These are phyloP conservation scores for Sebastes schlegelii DNA, from an alignment of 2,113 vertebrate species.

Conservation along the genomic window DNA sequence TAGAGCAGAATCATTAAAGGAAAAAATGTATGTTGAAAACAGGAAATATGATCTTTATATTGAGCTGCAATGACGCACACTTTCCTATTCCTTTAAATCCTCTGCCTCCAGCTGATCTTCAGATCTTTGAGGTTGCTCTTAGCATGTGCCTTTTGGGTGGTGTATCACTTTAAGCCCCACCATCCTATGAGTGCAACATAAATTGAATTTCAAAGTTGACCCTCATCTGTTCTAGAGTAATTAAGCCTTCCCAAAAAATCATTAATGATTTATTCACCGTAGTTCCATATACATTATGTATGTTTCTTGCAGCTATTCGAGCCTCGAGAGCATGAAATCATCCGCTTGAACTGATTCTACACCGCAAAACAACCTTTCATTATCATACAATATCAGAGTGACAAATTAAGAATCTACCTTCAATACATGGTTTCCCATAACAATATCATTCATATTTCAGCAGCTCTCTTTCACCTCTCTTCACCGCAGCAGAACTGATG, in stretches of 20 bases:
- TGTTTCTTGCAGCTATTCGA: constrained; percentile 38
- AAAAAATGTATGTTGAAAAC: too few species aligned
- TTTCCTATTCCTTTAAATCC: background rate
- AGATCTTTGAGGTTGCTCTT: background rate
- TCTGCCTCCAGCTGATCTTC: background rate
- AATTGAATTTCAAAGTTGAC: constrained; percentile 55
- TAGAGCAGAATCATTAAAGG: background rate
- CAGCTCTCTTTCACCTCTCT: constrained; percentile 24
- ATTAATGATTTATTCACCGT: constrained; percentile 51
- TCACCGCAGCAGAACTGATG: constrained; percentile 11
- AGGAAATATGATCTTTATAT: too few species aligned
- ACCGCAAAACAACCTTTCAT: constrained; percentile 33
- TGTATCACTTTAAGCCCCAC: constrained; percentile 2
- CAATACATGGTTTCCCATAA: constrained; percentile 13
- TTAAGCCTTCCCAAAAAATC: constrained; percentile 45
- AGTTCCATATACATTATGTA: constrained; percentile 52
- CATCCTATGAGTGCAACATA: background rate
- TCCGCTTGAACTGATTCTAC: constrained; percentile 22
- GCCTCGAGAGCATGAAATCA: constrained; percentile 13
- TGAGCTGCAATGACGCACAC: too few species aligned
- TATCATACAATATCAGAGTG: background rate
- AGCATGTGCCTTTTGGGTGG: background rate
- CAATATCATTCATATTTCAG: constrained; percentile 36
- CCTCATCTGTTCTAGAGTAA: constrained; percentile 42
- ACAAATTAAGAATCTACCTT: background rate